Conservation (phyloP, 2,888 invertebrate genomes). For the Keiferia lycopersicella region DNA sequence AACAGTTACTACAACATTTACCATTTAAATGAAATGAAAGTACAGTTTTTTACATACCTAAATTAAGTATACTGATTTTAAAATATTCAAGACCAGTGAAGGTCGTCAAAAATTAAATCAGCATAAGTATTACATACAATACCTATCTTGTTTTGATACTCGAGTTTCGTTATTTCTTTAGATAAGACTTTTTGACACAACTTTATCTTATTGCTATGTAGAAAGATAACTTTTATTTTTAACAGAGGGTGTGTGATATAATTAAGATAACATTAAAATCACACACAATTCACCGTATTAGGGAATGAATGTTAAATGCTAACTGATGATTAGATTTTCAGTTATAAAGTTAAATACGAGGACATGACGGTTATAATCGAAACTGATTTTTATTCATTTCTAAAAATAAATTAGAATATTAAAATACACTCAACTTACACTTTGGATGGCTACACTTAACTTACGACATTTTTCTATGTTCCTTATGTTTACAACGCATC, state of each 20-base stretch:
- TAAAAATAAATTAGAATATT: too few species aligned
- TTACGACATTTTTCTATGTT: conserved; percentile 55
- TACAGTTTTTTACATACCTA: too few species aligned
- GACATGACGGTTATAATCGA: too few species aligned
- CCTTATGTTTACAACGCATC: conserved; percentile 57
- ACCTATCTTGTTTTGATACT: conserved; percentile 28
- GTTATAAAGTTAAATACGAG: too few species aligned
- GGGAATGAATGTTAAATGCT: too few species aligned
- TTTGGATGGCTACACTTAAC: conserved; percentile 47
- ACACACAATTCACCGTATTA: too few species aligned
- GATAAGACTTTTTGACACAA: conserved; percentile 36
- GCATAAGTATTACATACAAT: conserved; percentile 20
- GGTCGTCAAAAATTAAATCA: conserved; percentile 24
- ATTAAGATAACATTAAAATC: conserved; percentile 2
- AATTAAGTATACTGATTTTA: background rate
- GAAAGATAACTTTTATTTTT: background rate
- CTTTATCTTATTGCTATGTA: conserved; percentile 50
- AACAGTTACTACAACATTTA: too few species aligned
- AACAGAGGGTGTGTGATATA: conserved; percentile 29
- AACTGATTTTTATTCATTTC: too few species aligned
- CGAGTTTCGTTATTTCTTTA: conserved; percentile 24
- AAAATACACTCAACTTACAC: conserved; percentile 53
- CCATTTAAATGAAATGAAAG: too few species aligned
- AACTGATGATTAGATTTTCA: too few species aligned
- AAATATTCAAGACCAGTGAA: conserved; percentile 22